phyloP scores from a whole-genome alignment of 2,797 vertebrate species.

The Alfaro cultratus region DNA sequence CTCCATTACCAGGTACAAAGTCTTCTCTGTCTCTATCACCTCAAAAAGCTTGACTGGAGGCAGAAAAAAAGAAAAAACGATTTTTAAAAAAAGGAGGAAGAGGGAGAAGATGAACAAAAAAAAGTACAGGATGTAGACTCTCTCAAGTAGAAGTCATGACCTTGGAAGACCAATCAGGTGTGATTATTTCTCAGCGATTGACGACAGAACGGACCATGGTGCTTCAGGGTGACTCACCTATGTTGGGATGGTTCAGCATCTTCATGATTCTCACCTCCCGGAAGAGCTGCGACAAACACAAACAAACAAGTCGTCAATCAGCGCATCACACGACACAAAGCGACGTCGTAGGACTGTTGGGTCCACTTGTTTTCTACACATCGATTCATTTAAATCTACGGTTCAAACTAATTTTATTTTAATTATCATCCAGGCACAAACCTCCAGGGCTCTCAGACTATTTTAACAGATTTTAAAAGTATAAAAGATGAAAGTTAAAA shows the following conservation, averaged over 20 bases:
- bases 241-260: conserved; percentile 94
- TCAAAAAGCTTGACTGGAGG: conserved; percentile 93
- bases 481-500: neutral
- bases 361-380: neutral
- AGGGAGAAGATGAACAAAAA: neutral
- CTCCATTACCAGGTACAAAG: conserved; percentile 95
- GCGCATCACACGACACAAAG: neutral
- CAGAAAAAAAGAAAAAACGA: conserved; percentile 15
- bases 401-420: neutral
- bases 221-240: conserved; percentile 84
- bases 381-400: neutral
- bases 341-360: neutral
- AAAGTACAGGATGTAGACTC: neutral
- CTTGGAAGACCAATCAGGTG: conserved; percentile 7
- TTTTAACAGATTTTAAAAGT: neutral
- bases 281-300: conserved; percentile 83
- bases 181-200: neutral
- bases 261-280: conserved; percentile 98
- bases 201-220: neutral
- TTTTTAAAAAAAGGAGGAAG: neutral
- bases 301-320: conserved; percentile 4
- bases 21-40: conserved; percentile 96
- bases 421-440: neutral
- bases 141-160: conserved; percentile 11
- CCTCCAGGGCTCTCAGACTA: neutral